Evolutionary conservation across 1,140 invertebrate species (phyloP).

Genomic region (Tetramorium simillimum): DNA sequence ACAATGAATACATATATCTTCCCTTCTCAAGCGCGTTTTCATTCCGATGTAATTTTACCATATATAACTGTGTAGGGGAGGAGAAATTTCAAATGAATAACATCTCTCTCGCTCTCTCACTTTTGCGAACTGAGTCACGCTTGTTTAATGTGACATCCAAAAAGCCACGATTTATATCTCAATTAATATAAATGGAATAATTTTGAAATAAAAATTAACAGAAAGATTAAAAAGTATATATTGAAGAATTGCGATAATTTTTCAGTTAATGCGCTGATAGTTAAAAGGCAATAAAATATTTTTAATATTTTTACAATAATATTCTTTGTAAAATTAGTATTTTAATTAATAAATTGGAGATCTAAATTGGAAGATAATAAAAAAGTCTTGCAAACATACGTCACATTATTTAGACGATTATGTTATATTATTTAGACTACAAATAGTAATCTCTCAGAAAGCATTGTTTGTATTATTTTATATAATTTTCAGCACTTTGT

Average conservation of each 20-base stretch:
- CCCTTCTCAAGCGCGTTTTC: slow-evolving; percentile 6
- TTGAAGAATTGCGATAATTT: not conserved
- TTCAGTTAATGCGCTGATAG: not conserved
- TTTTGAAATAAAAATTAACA: not conserved
- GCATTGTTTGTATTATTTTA: not conserved
- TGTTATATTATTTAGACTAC: too few relatives aligned
- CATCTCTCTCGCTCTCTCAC: not conserved
- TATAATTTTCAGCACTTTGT: not conserved
- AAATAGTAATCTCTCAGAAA: not conserved
- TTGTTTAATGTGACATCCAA: not conserved
- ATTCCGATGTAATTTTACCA: not conserved
- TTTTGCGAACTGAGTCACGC: not conserved
- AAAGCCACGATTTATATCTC: not conserved
- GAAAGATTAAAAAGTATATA: not conserved
- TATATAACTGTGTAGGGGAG: not conserved
- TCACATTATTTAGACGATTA: not conserved
- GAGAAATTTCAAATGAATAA: not conserved
- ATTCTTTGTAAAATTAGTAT: not conserved
- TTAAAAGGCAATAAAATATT: not conserved
- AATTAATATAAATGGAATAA: not conserved
- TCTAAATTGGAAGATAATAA: not conserved
- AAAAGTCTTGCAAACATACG: not conserved
- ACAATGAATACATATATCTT: slow-evolving; percentile 20
- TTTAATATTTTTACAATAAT: not conserved
- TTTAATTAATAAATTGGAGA: not conserved